Conservation (phyloP, 1,140 invertebrate genomes). For the Trissolcus basalis region DNA sequence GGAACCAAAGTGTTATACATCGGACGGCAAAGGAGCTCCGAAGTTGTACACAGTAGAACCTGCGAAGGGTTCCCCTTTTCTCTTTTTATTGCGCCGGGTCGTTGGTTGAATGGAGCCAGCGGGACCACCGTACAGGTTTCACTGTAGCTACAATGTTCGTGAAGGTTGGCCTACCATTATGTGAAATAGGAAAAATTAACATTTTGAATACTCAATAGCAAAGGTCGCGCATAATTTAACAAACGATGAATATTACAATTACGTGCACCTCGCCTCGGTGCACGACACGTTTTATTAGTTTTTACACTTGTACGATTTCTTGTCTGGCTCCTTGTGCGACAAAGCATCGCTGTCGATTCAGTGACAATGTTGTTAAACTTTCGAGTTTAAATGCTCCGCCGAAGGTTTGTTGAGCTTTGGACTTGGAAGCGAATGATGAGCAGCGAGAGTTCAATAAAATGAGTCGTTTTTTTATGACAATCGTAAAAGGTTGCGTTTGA, state of each 20-base stretch:
- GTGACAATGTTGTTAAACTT: too few relatives aligned
- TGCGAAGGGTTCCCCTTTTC: conserved; percentile 23
- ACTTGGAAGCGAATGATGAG: too few relatives aligned
- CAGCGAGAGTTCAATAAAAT: too few relatives aligned
- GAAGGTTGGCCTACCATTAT: conserved; percentile 48
- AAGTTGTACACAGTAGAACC: background rate
- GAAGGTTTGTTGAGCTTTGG: too few relatives aligned
- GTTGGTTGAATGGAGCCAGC: conserved; percentile 36
- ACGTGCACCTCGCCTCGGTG: conserved; percentile 18
- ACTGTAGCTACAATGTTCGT: conserved; percentile 27
- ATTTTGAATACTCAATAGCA: conserved; percentile 46
- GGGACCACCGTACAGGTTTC: conserved; percentile 49
- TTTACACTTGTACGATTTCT: conserved; percentile 16
- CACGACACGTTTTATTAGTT: conserved; percentile 23
- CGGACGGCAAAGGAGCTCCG: conserved; percentile 26
- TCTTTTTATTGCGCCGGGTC: conserved; percentile 45
- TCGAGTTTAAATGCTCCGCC: too few relatives aligned
- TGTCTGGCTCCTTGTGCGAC: too few relatives aligned
- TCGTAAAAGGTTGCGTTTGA: conserved; percentile 11
- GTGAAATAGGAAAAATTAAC: conserved; percentile 53
- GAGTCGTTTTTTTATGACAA: conserved; percentile 6
- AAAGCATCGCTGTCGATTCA: too few relatives aligned
- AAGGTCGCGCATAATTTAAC: conserved; percentile 55
- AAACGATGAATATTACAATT: conserved; percentile 54
- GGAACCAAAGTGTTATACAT: too few relatives aligned